Conservation (phyloP, 2,797 vertebrate genomes). For the Danio tinwini region DNA sequence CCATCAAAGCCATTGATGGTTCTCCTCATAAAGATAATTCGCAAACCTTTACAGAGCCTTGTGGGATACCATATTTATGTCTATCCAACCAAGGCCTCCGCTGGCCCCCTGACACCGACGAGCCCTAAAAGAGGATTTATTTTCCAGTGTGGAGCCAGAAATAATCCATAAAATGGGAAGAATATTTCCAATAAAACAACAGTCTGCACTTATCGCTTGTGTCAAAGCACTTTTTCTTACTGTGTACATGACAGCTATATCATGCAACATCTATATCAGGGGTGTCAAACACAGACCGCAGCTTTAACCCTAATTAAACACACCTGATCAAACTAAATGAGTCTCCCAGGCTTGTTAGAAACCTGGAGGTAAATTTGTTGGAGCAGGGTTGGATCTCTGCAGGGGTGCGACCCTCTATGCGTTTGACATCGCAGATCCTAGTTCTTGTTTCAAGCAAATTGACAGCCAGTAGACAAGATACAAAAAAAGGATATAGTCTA, state of each 20-base stretch:
- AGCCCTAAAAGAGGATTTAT: slow-evolving; percentile 54
- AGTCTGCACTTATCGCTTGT: not conserved
- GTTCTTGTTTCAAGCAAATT: too few relatives aligned
- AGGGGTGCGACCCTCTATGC: too few relatives aligned
- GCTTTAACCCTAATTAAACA: too few relatives aligned
- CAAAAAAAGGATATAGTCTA: too few relatives aligned
- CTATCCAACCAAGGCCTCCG: slow-evolving; percentile 72
- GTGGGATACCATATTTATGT: slow-evolving; percentile 75
- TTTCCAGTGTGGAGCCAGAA: slow-evolving; percentile 31
- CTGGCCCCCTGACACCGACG: slow-evolving; percentile 59
- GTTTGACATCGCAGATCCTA: too few relatives aligned
- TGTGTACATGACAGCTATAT: not conserved
- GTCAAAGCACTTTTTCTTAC: not conserved
- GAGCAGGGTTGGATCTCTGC: too few relatives aligned
- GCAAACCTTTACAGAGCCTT: slow-evolving; percentile 66
- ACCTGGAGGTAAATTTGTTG: too few relatives aligned
- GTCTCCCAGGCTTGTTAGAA: too few relatives aligned
- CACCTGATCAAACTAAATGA: too few relatives aligned
- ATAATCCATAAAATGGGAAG: slow-evolving; percentile 39
- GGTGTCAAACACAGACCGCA: not conserved
- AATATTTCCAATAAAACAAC: slow-evolving; percentile 40
- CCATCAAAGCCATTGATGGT: slow-evolving; percentile 68
- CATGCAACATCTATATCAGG: not conserved
- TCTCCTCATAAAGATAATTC: slow-evolving; percentile 72
- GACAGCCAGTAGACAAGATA: too few relatives aligned